Evolutionary conservation across 2,888 invertebrate species (phyloP).

Genomic region (Pristionchus arcanus): DNA sequence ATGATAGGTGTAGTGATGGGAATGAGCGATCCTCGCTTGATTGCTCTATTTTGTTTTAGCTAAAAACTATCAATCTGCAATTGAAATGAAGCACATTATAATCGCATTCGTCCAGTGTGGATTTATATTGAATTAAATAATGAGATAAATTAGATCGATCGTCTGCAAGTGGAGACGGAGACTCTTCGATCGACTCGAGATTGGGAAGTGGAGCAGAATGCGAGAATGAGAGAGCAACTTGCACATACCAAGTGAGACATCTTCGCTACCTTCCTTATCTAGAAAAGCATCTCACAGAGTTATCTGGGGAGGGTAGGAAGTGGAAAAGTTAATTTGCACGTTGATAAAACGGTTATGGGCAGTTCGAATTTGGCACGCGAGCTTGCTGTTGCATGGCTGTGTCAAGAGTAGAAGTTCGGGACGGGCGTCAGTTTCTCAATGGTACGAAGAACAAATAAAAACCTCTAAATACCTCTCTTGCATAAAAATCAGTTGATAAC

Average conservation of each 20-base stretch:
- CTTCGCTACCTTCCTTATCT: not conserved
- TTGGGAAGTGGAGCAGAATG: slow-evolving; percentile 76
- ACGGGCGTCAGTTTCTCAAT: not conserved
- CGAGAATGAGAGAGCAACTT: slow-evolving; percentile 70
- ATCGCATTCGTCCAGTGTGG: not conserved
- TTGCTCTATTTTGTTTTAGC: no score
- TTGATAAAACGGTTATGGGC: not conserved
- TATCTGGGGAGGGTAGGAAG: no score
- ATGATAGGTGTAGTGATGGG: no score
- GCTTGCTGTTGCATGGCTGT: not conserved
- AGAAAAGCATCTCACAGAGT: not conserved
- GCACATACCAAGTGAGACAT: slow-evolving; percentile 62
- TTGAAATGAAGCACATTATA: not conserved
- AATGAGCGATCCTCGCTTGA: no score
- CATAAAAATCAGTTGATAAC: no score
- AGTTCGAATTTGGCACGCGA: not conserved
- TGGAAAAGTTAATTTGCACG: no score
- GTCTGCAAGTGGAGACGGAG: slow-evolving; percentile 68
- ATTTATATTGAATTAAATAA: not conserved
- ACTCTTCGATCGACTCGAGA: slow-evolving; percentile 72
- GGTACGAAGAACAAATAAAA: not conserved
- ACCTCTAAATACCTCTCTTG: not conserved
- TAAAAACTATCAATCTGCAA: not conserved
- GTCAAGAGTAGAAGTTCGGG: not conserved
- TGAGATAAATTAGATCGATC: slow-evolving; percentile 61